Percentiles rank a stretch among this genome's conserved stretches.
phyloP scores from a whole-genome alignment of 2,113 vertebrate genomes.

The Elephas maximus region DNA sequence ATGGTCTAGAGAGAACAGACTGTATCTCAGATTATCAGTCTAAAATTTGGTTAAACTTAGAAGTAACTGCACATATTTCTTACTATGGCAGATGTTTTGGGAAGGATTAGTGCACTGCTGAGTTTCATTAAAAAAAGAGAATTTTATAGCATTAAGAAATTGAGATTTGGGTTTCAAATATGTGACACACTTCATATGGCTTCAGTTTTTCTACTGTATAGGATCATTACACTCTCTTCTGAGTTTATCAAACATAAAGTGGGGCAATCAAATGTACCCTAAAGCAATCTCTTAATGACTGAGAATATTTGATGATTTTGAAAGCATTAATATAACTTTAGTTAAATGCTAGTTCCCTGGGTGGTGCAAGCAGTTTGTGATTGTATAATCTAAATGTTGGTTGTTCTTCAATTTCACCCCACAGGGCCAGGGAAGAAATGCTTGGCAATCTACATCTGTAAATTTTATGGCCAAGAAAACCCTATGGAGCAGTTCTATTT shows the following conservation, averaged over 20 bases:
- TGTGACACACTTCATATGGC: background rate
- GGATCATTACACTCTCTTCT: background rate
- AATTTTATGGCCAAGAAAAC: background rate
- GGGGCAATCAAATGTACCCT: background rate
- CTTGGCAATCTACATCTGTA: background rate
- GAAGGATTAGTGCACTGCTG: background rate
- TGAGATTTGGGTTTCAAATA: constrained; percentile 23
- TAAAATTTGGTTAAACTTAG: background rate
- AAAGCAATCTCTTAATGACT: background rate
- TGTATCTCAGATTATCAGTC: background rate
- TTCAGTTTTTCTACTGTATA: constrained; percentile 28
- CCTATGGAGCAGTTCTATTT: background rate
- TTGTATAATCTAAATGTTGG: background rate
- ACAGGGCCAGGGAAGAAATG: background rate
- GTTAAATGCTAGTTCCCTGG: background rate
- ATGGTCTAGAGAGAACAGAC: background rate
- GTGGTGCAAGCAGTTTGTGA: background rate
- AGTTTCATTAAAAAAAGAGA: constrained; percentile 8
- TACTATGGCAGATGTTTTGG: background rate
- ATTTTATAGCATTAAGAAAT: background rate
- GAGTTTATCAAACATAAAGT: constrained; percentile 5
- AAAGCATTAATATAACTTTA: background rate
- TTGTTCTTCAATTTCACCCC: background rate
- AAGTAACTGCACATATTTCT: background rate
- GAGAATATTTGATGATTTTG: background rate